A percentile compares a stretch with the other conserved stretches of the same genome.
Conservation (phyloP, 2,113 vertebrate genomes). For the Peromyscus leucopus region DNA sequence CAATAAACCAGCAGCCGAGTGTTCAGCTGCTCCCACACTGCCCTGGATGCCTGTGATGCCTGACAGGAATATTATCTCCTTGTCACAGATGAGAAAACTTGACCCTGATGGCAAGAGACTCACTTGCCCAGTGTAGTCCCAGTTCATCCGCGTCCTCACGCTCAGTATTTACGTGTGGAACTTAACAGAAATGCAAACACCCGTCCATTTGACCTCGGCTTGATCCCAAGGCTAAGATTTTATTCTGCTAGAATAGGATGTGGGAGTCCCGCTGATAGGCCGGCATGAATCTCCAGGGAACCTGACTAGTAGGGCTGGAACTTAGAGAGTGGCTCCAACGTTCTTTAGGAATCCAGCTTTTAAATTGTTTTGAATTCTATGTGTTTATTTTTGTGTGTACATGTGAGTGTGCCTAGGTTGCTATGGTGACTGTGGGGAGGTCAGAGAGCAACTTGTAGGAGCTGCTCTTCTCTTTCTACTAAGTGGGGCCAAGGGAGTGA, state of each 20-base stretch:
- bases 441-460: not conserved
- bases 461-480: not conserved
- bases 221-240: not conserved
- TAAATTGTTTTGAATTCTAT: not conserved
- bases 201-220: not conserved
- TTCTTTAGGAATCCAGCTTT: not conserved
- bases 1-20: not conserved
- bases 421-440: not conserved
- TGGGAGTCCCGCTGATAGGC: not conserved
- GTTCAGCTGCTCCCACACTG: not conserved
- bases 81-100: not conserved
- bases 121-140: not conserved
- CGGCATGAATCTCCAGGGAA: not conserved
- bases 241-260: not conserved
- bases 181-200: not conserved
- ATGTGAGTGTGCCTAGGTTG: no score
- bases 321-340: not conserved
- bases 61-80: not conserved
- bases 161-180: not conserved
- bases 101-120: not conserved
- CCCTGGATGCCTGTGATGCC: not conserved
- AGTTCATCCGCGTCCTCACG: not conserved
- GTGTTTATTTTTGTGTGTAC: not conserved
- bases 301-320: not conserved
- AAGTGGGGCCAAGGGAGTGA: not conserved